phyloP scores from a whole-genome alignment of 2,797 vertebrate species.

The Coccyzus lansbergi region DNA sequence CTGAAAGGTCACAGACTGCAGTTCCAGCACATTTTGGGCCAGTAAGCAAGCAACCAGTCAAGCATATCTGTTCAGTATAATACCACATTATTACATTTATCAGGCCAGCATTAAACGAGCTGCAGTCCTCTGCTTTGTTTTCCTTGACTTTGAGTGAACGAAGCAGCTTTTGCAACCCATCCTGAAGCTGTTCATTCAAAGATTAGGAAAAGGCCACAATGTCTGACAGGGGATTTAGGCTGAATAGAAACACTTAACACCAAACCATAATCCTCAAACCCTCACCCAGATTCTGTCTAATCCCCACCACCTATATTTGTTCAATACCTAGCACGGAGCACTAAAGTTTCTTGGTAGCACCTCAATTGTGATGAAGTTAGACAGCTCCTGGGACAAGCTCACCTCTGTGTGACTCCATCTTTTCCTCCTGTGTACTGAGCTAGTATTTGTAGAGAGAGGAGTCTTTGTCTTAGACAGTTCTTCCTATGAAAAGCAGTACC shows the following conservation, averaged over 20 bases:
- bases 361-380: background rate
- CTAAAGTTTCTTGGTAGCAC: background rate
- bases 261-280: background rate
- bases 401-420: background rate
- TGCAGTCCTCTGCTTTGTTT: background rate
- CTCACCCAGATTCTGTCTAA: background rate
- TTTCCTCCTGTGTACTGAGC: background rate
- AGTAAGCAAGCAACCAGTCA: background rate
- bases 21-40: background rate
- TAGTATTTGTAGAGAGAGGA: background rate
- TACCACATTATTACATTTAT: conserved; percentile 53
- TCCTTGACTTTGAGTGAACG: background rate
- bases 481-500: background rate
- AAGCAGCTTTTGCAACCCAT: background rate
- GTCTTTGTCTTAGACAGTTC: background rate
- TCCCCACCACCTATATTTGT: background rate
- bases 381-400: background rate
- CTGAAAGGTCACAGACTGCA: conserved; percentile 43
- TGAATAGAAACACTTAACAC: background rate
- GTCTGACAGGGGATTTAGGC: background rate
- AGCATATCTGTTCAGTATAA: conserved; percentile 28
- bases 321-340: background rate
- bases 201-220: background rate
- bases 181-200: background rate
- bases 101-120: conserved; percentile 7